These are phyloP conservation scores for Orius insidiosus DNA, from an alignment of 1,140 invertebrate genomes.

Conservation along the genomic window DNA sequence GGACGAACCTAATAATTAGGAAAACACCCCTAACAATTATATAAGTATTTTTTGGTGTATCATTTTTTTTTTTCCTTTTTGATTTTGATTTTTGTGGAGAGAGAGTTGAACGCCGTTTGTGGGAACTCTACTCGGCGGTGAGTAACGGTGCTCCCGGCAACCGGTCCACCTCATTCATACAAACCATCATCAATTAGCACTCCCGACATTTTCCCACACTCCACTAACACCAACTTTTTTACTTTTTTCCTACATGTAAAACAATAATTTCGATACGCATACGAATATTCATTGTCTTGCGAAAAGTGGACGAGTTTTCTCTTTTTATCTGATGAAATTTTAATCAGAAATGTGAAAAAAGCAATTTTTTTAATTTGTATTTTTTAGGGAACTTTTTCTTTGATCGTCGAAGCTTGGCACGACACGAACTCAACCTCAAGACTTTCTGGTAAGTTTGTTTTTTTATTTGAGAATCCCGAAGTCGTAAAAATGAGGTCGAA, in stretches of 20 bases:
- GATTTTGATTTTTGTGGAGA: too few relatives aligned
- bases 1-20: too few relatives aligned
- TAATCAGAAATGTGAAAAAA: too few relatives aligned
- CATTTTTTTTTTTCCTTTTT: too few relatives aligned
- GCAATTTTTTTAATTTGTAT: conserved; percentile 1
- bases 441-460: conserved; percentile 25
- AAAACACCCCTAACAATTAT: too few relatives aligned
- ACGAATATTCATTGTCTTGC: background rate
- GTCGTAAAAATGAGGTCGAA: background rate
- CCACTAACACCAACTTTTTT: conserved; percentile 7
- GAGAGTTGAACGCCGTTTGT: too few relatives aligned
- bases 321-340: background rate
- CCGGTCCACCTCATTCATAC: conserved; percentile 11
- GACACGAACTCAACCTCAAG: conserved; percentile 51
- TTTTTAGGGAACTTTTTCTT: conserved; percentile 76
- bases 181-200: conserved; percentile 8
- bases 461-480: background rate
- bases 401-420: conserved; percentile 90
- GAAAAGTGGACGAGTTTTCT: background rate
- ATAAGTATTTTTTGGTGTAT: too few relatives aligned
- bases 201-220: conserved; percentile 3
- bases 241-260: background rate
- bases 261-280: background rate
- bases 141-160: conserved; percentile 9
- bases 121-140: too few relatives aligned